A percentile compares a stretch with the other conserved stretches of the same genome.
These are phyloP conservation scores for Ormyrus labotus DNA, from an alignment of 2,888 invertebrate genomes.

Conservation along the genomic window DNA sequence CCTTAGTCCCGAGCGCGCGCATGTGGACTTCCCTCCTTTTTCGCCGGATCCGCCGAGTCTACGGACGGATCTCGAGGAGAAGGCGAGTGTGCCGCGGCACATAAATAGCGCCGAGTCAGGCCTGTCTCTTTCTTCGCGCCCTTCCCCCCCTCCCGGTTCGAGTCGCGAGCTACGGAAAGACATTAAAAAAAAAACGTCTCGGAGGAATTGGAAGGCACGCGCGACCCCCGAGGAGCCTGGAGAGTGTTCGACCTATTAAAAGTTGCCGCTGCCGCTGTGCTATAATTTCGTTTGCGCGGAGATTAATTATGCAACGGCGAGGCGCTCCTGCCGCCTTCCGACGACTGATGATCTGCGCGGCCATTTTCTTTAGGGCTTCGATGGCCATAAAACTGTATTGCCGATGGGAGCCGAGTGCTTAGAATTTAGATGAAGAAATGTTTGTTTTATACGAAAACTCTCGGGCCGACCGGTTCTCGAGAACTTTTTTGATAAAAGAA, in stretches of 20 bases:
- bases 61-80: constrained; percentile 20
- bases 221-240: background rate
- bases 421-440: constrained; percentile 50
- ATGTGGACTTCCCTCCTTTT: constrained; percentile 11
- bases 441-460: constrained; percentile 22
- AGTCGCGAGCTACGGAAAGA: constrained; percentile 45
- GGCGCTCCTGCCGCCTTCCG: background rate
- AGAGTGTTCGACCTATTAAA: constrained; percentile 47
- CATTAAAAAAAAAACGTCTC: constrained; percentile 54
- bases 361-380: constrained; percentile 4
- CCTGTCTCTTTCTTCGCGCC: background rate
- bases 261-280: constrained; percentile 47
- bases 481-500: no score
- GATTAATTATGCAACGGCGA: constrained; percentile 54
- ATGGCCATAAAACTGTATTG: constrained; percentile 40
- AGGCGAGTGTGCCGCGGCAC: constrained; percentile 27
- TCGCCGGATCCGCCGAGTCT: constrained; percentile 22
- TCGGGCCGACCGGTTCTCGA: no score
- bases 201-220: constrained; percentile 46
- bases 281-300: constrained; percentile 43
- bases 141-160: background rate
- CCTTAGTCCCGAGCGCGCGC: background rate
- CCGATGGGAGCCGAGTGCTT: constrained; percentile 3
- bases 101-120: constrained; percentile 29
- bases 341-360: constrained; percentile 31